Base-by-base conservation (phyloP, 1,140 invertebrate genomes). In the Prorops nasuta region DNA sequence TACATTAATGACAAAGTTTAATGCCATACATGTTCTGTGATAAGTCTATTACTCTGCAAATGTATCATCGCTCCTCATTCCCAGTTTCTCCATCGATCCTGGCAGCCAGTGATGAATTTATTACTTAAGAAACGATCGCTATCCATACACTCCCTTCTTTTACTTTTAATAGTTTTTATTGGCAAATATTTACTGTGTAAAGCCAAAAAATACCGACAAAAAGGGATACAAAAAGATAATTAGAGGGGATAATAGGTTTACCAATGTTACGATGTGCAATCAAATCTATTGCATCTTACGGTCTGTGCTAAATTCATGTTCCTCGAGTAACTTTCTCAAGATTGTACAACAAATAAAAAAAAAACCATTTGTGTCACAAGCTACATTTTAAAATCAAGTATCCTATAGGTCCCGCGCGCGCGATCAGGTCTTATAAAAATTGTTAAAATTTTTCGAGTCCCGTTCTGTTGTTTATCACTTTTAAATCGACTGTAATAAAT, bases 1-100 rank as follows among this genome's bases (percentile, higher is more conserved):
- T 70, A 64, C 63, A 64, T 66, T 66, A 67, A 76, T 67, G 71
- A 74, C 58, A 72, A 76, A 63, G 65, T 76, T 76, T 76, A 77
- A 78, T 79, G 77, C 77, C 77, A 79, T 79, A 79, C 76, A 77
- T 79, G 73, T 79, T 79, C 77, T 79, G 77, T 79, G 77, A 79
- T 79, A 79, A 79, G 76, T 77, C 75, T 74, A 74, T 75, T 66
- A 19, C 73, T 73, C 67, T 72, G 67, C 72, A 76, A 74, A 65
- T 69, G 64, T 73, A 71, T 71, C 67, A 70, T 65, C 67, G 60
- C 57, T 72, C 15, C 35, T 14, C 49, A 54, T 54, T 62, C 59
- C 56, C 54, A 58, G 56, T 58, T 50, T 44, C 49, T 58, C 54
- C 64, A 63, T 66, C 58, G 63, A 72, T 68, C 60, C 59, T 64